Percentiles rank a stretch among this genome's conserved stretches.
These are phyloP conservation scores for Pantherophis alleghaniensis DNA, from an alignment of 2,797 vertebrate genomes.

Conservation along the genomic window DNA sequence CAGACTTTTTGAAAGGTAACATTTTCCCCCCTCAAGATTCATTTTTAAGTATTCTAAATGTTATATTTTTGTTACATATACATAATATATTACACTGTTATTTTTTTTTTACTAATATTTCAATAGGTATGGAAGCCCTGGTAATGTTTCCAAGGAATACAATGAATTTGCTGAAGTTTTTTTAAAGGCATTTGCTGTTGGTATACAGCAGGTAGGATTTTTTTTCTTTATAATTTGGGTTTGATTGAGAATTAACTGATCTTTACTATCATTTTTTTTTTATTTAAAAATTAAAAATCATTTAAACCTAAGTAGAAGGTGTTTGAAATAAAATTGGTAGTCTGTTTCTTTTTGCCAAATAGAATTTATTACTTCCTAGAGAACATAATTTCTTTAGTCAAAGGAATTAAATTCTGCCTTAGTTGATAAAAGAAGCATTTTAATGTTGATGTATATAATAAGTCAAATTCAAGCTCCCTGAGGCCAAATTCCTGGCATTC, in stretches of 20 bases:
- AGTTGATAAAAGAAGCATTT: background rate
- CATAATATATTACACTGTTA: slow-evolving; percentile 18
- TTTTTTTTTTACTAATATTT: slow-evolving; percentile 45
- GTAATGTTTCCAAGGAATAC: slow-evolving; percentile 99
- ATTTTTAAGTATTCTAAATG: background rate
- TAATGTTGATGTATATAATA: background rate
- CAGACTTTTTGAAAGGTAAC: slow-evolving; percentile 95
- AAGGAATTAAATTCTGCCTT: background rate
- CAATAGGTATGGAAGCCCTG: slow-evolving; percentile 95
- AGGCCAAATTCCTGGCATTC: background rate
- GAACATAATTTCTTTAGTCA: background rate
- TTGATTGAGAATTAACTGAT: background rate
- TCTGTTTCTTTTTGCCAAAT: background rate
- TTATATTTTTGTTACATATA: background rate
- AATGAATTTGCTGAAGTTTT: slow-evolving; percentile 97
- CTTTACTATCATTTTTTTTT: background rate
- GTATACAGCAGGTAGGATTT: slow-evolving; percentile 90
- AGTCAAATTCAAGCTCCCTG: background rate
- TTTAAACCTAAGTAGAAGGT: background rate
- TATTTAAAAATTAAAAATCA: background rate
- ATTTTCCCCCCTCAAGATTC: background rate
- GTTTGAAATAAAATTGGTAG: background rate
- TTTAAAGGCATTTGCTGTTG: slow-evolving; percentile 95
- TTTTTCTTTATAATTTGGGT: background rate
- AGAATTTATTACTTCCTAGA: background rate